Evolutionary conservation across 1,140 invertebrate genomes (phyloP).

Genomic region (Drosophila varians): DNA sequence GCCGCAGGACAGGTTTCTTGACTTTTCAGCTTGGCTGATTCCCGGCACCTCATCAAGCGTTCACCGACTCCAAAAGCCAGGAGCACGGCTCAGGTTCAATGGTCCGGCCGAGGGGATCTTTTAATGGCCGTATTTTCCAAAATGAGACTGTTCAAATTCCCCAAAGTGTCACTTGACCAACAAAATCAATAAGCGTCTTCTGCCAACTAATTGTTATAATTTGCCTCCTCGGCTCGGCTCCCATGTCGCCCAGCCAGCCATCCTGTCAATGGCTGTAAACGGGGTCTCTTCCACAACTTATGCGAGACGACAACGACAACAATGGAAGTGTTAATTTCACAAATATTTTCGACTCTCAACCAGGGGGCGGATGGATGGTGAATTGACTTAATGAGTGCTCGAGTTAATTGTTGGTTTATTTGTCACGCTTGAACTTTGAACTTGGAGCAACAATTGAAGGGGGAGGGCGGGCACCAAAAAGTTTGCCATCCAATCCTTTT

Average conservation of each 20-base stretch:
- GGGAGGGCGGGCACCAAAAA: conserved; percentile 5
- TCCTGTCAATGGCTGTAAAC: conserved; percentile 14
- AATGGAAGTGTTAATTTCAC: conserved; percentile 73
- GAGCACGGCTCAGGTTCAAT: conserved; percentile 33
- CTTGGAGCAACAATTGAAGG: conserved; percentile 61
- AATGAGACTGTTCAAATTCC: conserved; percentile 50
- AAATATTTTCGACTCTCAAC: conserved; percentile 44
- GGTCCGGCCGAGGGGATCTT: not conserved
- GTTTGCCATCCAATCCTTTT: not conserved
- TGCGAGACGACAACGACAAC: conserved; percentile 29
- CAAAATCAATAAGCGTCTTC: conserved; percentile 67
- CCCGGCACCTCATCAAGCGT: conserved; percentile 48
- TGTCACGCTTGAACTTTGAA: conserved; percentile 76
- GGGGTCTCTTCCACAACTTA: conserved; percentile 38
- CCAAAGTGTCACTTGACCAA: conserved; percentile 60
- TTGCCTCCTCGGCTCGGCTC: conserved; percentile 30
- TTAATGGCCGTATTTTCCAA: not conserved
- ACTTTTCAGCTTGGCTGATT: conserved; percentile 58
- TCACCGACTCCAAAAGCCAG: conserved; percentile 13
- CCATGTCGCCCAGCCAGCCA: not conserved
- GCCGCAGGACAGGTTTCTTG: conserved; percentile 42
- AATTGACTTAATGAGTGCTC: conserved; percentile 65
- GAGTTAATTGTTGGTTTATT: conserved; percentile 77
- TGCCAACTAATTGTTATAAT: conserved; percentile 73
- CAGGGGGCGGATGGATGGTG: conserved; percentile 15